Base-by-base conservation (phyloP, 35 echinoderm and acorn worm species). In the Apostichopus californicus region DNA sequence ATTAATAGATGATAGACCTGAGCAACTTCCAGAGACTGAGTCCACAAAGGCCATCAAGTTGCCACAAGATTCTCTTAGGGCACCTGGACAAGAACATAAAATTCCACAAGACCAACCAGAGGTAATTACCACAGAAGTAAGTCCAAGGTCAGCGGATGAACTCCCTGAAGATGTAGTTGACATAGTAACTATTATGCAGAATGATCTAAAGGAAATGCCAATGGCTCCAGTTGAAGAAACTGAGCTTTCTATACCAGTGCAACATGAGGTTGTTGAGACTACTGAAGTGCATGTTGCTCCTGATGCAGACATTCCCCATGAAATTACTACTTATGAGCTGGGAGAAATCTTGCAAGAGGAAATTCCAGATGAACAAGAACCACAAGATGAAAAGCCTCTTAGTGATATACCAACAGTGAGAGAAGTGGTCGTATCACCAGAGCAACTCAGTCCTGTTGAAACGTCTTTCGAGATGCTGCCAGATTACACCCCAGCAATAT, bases 281-380 rank as follows among this genome's bases (percentile, higher is more conserved):
- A 89, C 86, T n/a, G 83, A 87, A 87, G 83, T 81, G 28, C 52
- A 28, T 25, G 52, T 55, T 72, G 3, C 64, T 28, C 86, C 86
- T 46, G 12, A 63, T 23, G 86, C 7, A 11, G 86, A 89, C 0
- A 28, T 21, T 24, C 86, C 86, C 1, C 20, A 73, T 52, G 86
- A 89, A 72, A 89, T 89, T 9, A 89, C 86, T 54, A 34, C 86
- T 12, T 73, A 72, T 73, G 61, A 89, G 60, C 86, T 89, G 20
- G 86, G 86, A 89, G 86, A 89, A 73, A 89, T 89, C 60, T 89
- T 89, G 64, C 61, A 89, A 66, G 86, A 89, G 46, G 86, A 89
- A 89, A 73, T 89, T 22, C 86, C 86, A 54, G 86, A 89, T 65
- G 61, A 72, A 17, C 17, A 72, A 66, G n/a, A 34, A 17, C 86